Evolutionary conservation across 2,797 vertebrate species (phyloP).

Genomic region (Lepilemur ruficaudatus): DNA sequence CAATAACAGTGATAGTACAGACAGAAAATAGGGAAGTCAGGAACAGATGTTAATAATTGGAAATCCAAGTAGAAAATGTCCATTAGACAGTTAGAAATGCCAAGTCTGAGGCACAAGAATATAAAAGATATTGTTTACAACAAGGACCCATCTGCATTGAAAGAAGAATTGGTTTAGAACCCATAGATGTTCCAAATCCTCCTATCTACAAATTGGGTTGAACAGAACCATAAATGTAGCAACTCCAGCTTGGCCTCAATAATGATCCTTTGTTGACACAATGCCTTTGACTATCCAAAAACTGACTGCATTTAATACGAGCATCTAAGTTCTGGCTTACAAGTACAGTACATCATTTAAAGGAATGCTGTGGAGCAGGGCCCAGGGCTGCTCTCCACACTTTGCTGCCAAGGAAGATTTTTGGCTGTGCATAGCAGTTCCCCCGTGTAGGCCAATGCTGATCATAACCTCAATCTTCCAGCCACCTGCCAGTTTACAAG

Average conservation of each 20-base stretch:
- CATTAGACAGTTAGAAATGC: background rate
- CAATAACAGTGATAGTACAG: background rate
- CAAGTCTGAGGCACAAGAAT: background rate
- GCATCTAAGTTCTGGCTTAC: background rate
- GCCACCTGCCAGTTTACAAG: background rate
- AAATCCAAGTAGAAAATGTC: conserved; percentile 27
- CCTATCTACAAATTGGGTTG: background rate
- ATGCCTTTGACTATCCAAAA: background rate
- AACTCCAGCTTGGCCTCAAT: background rate
- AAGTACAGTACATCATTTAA: background rate
- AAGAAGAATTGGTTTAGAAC: background rate
- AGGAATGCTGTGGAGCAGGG: background rate
- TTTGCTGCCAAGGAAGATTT: background rate
- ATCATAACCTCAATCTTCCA: conserved; percentile 46
- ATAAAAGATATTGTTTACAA: conserved; percentile 20
- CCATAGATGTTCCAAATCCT: background rate
- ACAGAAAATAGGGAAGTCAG: background rate
- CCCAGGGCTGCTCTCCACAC: background rate
- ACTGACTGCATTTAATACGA: background rate
- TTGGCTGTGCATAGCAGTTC: conserved; percentile 27
- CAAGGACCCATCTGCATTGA: background rate
- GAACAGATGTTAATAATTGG: background rate
- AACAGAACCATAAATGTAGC: background rate
- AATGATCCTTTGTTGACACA: conserved; percentile 11
- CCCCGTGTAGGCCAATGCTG: background rate